Evolutionary conservation across 2,797 vertebrate species (phyloP), one percentile per base, ranked within the genome.

Genomic region (Amniataba percoides): DNA sequence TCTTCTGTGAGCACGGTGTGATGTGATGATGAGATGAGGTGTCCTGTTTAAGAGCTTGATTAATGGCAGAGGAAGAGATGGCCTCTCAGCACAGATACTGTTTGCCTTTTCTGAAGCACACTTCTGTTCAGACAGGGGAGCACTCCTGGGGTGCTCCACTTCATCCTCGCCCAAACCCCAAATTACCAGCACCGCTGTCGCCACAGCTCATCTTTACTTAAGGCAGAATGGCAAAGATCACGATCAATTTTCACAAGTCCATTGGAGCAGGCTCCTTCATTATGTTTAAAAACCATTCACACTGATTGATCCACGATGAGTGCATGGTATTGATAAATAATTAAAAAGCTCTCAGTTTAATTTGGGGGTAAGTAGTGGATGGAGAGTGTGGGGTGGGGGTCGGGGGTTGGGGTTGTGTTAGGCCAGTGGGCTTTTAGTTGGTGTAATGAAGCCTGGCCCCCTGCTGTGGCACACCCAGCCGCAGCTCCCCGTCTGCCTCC

Each of bases 321-420:
- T 96, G 95, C 90, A 95, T 90, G 74, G 93, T 97, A 96, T 97
- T 96, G 95, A 97, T 97, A 95, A 97, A 97, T 97, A 95, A 96
- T 96, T 97, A 96, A 96, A 97, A 96, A 96, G 95, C 95, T 97
- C 95, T 97, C 94, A 83, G 90, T 95, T 95, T 95, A 95, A 96
- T 95, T 95, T 94, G 93, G 87, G 92, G 86, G 84, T 95, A 95
- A 95, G 93, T 94, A 92, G 93, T 92, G 94, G 94, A 95, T 92
- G 90, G 93, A 93, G 80, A 81, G 86, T 83, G 66, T 88, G 92
- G 86, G 92, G 92, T 92, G 91, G 93, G 92, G 93, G 90, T 92
- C 89, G 92, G 78, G 64, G 62, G 66, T 53, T 88, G 90, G 93
- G 74, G 86, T 85, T 90, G 94, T 93, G 75, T 84, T 77, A 94